These are phyloP conservation scores for Delphinus delphis DNA, from an alignment of 2,113 vertebrate species.

Conservation along the genomic window DNA sequence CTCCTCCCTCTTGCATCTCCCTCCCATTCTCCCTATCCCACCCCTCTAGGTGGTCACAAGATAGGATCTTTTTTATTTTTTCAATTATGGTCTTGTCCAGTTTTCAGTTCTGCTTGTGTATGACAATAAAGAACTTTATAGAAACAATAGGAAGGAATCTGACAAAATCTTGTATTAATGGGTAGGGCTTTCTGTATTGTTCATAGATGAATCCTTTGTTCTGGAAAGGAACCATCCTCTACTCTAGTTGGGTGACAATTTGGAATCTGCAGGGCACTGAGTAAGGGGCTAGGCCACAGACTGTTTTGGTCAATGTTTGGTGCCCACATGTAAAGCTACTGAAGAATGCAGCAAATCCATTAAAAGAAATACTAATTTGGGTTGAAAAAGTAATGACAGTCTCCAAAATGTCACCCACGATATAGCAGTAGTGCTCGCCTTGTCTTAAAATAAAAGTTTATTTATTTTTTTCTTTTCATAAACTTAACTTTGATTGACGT, in stretches of 20 bases:
- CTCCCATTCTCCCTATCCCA: too few relatives aligned
- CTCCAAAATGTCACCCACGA: neutral
- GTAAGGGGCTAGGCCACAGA: neutral
- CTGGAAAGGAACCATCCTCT: neutral
- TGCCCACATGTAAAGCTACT: neutral
- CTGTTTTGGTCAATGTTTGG: neutral
- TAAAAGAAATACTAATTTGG: neutral
- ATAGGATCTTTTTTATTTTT: neutral
- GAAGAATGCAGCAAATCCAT: neutral
- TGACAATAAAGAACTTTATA: neutral
- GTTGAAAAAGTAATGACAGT: neutral
- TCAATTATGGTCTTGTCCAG: neutral
- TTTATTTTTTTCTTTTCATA: neutral
- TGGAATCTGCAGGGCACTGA: neutral
- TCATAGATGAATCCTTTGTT: neutral
- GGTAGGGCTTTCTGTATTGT: neutral
- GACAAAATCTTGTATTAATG: neutral
- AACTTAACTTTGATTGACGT: neutral
- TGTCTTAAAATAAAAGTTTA: neutral
- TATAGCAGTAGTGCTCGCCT: neutral
- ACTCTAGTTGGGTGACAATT: neutral
- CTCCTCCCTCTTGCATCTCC: too few relatives aligned
- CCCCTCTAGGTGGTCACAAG: too few relatives aligned
- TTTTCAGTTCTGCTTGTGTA: neutral
- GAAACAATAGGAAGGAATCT: neutral